Evolutionary conservation across 2,797 vertebrate species (phyloP), one percentile per base, ranked within the genome.

Genomic region (Chanos chanos): DNA sequence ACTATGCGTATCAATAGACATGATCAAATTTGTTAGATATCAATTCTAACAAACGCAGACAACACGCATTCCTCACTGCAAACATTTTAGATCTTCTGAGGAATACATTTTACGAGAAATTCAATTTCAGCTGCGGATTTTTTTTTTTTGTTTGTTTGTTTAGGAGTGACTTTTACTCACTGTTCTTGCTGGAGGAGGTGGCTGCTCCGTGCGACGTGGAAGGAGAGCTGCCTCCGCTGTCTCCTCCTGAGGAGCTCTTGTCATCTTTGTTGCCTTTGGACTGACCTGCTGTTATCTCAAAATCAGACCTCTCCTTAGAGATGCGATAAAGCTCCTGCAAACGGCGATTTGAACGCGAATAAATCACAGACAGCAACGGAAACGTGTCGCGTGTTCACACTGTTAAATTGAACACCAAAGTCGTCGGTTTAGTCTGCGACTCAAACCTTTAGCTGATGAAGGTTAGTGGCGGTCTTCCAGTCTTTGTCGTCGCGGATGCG

Each of bases 401-500:
- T 8, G 3, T 19, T n/a, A n/a, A 16, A 13, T 5, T 22, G 41
- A 21, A 34, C 19, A 34, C 19, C 31, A 43, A 8, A 12, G 12
- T n/a, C n/a, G 57, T 15, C 12, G 25, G 34, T 9, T 40, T 16
- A 48, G 13, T 25, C n/a, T n/a, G 28, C 21, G 16, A 7, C 3
- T 48, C 59, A 2, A 66, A 98, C 96, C 88, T 87, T 93, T 0
- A 99, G 94, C 73, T 97, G 95, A 30, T 86, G 89, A 58, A 99
- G 82, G 80, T 92, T 94, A 71, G 97, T 99, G 73, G 96, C 94
- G 0, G 72, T 93, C 73, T 90, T 87, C 97, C 97, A 99, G 86
- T 99, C 94, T 73, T 99, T 99, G 85, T 99, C 97, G 0, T 99
- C 89, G 0, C 97, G 92, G 78, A 99, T 91, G 10, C 94, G 90